Evolutionary conservation across 2,113 vertebrate species (phyloP), one percentile per base, ranked within the genome.

Genomic region (Conger conger): DNA sequence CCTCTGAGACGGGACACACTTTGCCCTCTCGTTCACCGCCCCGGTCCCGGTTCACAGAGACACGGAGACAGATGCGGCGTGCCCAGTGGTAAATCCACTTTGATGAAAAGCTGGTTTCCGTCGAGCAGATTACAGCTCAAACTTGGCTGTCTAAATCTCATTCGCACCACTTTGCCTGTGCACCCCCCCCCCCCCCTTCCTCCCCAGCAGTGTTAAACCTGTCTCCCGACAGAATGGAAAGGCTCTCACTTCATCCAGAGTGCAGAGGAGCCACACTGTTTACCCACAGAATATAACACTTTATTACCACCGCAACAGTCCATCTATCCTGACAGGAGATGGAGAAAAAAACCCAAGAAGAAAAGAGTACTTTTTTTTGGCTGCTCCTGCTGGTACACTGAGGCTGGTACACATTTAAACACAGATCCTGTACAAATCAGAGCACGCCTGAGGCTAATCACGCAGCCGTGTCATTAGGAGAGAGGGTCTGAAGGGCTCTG

Each of bases 171-270:
- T 91, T 91, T 87, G 60, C 82, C 54, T 82, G 85, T 50, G 5
- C 40, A 42, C 40, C 40, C 40, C 40, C 40, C 40, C 40, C 40
- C 40, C 40, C 40, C 40, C 40, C 40, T 42, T 89, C 78, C 82
- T 84, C 82, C 68, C 87, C 76, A 80, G 86, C 83, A 87, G 88
- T 89, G 92, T 92, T 93, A 94, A 93, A 92, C 33, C 89, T 89
- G 86, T 91, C 91, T 91, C 36, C 23, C 76, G 86, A 80, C 87
- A 87, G 91, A 90, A 93, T 87, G 50, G 82, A 92, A 87, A 79
- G 86, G 86, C 68, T 90, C 17, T 0, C 84, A 77, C 82, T 85
- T 90, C 86, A 87, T 73, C 87, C 77, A 88, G 91, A 84, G 78
- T 82, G 90, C 30, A 88, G 36, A 50, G 77, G 45, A 88, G 68